Evolutionary conservation across 2,113 vertebrate species (phyloP), one percentile per base, ranked within the genome.

Genomic region (Lampris incognitus): DNA sequence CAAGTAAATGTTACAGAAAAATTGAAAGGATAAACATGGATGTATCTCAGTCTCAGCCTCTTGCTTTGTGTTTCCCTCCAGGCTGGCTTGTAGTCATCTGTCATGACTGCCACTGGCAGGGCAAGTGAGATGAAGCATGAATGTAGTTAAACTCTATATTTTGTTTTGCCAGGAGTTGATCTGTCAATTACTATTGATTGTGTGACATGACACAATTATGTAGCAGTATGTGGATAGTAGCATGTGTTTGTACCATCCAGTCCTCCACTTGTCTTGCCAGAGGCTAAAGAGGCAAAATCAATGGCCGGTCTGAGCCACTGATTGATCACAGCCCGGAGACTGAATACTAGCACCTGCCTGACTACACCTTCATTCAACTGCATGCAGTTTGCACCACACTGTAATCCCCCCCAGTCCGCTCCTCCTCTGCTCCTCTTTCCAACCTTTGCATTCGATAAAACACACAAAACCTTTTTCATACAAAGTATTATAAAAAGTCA

Each of bases 51-150:
- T 24, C 24, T 24, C 24, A 24, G 24, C 24, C 24, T 24, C 24
- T 24, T 24, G 42, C 5, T 9, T 38, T 42, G 83, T 49, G 0
- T 69, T 59, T 61, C 13, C 71, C 65, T 74, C 48, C 13, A 51
- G 76, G 63, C 4, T 10, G 13, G 72, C 69, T 76, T 76, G 46
- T 41, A 10, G 66, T n/a, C 50, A 59, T 86, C 68, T 41, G 83
- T 86, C 78, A 70, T 38, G 13, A 2, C 4, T 37, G 59, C 80
- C 67, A 62, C 74, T 69, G 78, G 69, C 72, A 13, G 55, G 1
- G 57, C 62, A 82, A 55, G 72, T 44, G 76, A 87, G 82, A 78
- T 11, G 68, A 69, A 68, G 72, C 78, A 41, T 3, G 36, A 61
- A 72, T 56, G 68, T n/a, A 62, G 74, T 67, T 67, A 74, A 52